Percentiles rank a stretch among this genome's conserved stretches.
phyloP scores from a whole-genome alignment of 2,888 invertebrate species.

The Metalampra italica region DNA sequence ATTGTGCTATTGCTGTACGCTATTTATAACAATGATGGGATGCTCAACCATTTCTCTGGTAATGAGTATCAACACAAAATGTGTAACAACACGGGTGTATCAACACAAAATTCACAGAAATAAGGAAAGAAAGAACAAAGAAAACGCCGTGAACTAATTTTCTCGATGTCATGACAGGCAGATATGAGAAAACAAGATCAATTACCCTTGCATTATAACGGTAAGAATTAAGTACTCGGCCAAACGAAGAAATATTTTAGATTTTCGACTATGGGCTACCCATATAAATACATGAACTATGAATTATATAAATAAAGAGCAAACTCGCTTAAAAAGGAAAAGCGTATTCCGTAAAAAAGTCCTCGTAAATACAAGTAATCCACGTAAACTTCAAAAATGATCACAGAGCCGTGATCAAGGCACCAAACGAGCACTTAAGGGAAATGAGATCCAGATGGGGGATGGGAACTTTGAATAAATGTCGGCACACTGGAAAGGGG shows the following conservation, averaged over 20 bases:
- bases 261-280: neutral
- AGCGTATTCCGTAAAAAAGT: slow-evolving; percentile 25
- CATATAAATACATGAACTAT: too few species aligned
- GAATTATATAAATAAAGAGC: too few species aligned
- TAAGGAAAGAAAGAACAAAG: slow-evolving; percentile 21
- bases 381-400: slow-evolving; percentile 37
- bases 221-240: neutral
- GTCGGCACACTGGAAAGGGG: slow-evolving; percentile 21
- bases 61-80: too few species aligned
- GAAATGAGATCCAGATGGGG: slow-evolving; percentile 38
- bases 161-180: slow-evolving; percentile 26
- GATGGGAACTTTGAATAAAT: slow-evolving; percentile 33
- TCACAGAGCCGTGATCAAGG: slow-evolving; percentile 38
- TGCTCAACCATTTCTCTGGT: neutral
- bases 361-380: slow-evolving; percentile 13
- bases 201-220: slow-evolving; percentile 16
- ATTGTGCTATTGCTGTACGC: neutral
- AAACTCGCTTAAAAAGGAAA: slow-evolving; percentile 3
- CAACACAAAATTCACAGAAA: neutral
- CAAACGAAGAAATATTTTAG: neutral
- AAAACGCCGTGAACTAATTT: slow-evolving; percentile 23
- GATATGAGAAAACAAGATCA: slow-evolving; percentile 25
- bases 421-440: slow-evolving; percentile 45
- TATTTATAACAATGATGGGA: neutral
- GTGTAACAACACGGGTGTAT: too few species aligned